Evolutionary conservation across 2,888 invertebrate genomes (phyloP).

Genomic region (Agrochola lota): DNA sequence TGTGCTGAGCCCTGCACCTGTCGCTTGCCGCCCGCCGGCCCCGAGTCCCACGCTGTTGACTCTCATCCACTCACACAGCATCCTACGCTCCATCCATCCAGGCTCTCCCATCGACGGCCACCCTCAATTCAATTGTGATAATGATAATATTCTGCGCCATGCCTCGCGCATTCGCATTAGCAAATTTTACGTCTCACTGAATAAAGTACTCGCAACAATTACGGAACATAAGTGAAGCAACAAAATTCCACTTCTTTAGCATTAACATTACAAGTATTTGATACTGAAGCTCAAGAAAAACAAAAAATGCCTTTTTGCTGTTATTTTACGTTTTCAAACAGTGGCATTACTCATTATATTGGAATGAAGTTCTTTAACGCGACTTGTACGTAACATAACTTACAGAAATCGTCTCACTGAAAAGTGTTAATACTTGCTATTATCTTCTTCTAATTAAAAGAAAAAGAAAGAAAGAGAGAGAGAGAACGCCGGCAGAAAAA

Average conservation of each 20-base stretch:
- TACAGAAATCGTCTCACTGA: no score
- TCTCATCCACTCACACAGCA: neutral
- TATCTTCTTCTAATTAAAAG: no score
- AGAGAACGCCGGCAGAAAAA: no score
- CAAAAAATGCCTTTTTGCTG: no score
- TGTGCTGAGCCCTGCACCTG: neutral
- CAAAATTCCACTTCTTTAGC: constrained; percentile 20
- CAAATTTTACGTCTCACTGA: constrained; percentile 7
- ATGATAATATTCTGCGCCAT: neutral
- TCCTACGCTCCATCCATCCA: neutral
- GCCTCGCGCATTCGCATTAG: neutral
- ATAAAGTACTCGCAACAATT: constrained; percentile 28
- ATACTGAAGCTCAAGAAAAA: constrained; percentile 46
- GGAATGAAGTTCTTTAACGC: no score
- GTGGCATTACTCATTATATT: neutral
- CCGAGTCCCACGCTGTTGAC: neutral
- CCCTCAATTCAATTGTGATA: neutral
- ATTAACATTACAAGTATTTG: constrained; percentile 21
- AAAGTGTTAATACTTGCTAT: no score
- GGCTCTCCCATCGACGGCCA: neutral
- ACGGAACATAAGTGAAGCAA: constrained; percentile 3
- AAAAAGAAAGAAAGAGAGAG: no score
- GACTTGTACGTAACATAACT: no score
- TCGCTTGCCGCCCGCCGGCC: neutral
- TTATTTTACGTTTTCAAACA: no score